Percentiles rank a stretch among this genome's conserved stretches.
phyloP scores from a whole-genome alignment of 92 coral and sea anemone species.

The Chrysogorgia sp. region DNA sequence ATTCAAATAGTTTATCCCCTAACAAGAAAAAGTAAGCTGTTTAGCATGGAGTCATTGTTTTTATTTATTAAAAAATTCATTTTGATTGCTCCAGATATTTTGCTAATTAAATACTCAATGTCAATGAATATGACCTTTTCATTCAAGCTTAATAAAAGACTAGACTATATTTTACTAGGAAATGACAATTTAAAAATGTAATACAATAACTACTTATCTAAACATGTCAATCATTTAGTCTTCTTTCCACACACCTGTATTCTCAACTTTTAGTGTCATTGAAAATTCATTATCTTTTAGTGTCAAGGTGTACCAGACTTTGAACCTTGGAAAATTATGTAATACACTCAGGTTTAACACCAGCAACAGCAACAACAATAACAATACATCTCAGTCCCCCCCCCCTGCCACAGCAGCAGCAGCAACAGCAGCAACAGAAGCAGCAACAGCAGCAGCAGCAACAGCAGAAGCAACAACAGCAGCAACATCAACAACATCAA shows the following conservation, averaged over 20 bases:
- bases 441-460: no score
- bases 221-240: background rate
- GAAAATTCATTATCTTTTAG: constrained; percentile 67
- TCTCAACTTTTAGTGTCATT: constrained; percentile 64
- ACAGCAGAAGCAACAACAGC: background rate
- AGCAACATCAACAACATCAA: background rate
- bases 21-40: background rate
- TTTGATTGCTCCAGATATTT: background rate
- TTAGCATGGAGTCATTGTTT: background rate
- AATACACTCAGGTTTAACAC: background rate
- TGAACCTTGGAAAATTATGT: constrained; percentile 60
- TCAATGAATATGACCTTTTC: no score
- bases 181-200: background rate
- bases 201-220: background rate
- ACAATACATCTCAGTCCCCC: background rate
- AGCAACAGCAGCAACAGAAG: no score
- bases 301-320: constrained; percentile 71
- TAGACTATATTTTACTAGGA: background rate
- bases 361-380: background rate
- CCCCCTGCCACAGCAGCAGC: no score
- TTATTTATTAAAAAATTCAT: background rate
- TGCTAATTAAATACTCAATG: no score
- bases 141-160: background rate
- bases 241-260: constrained; percentile 71
- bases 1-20: constrained; percentile 84